Percentiles rank a stretch among this genome's conserved stretches.
Evolutionary conservation across 2,113 vertebrate species (phyloP).

Genomic region (Lagopus muta): DNA sequence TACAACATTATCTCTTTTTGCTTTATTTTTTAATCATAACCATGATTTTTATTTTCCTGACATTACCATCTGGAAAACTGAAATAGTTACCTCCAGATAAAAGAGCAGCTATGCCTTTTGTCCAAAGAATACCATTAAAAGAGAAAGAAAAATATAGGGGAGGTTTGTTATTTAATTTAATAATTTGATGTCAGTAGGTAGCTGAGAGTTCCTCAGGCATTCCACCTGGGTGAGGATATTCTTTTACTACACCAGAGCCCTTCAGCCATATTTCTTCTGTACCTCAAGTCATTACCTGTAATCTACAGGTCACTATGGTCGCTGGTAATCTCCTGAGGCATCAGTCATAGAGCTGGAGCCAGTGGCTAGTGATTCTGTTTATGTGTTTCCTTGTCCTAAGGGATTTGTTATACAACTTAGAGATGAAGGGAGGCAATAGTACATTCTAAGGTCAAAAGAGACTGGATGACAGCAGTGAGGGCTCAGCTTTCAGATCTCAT

Average conservation of each 20-base stretch:
- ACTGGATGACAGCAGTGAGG: background rate
- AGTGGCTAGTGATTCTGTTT: background rate
- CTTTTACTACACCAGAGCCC: background rate
- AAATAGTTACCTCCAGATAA: background rate
- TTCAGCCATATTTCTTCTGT: background rate
- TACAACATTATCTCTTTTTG: background rate
- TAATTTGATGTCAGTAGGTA: background rate
- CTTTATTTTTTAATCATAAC: background rate
- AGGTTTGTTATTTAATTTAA: background rate
- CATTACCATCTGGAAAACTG: background rate
- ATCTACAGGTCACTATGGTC: background rate
- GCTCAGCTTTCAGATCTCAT: background rate
- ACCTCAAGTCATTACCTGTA: background rate
- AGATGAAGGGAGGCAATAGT: background rate
- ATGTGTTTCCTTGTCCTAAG: background rate
- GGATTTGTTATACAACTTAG: background rate
- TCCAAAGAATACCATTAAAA: background rate
- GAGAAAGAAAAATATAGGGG: background rate
- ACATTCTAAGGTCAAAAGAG: background rate
- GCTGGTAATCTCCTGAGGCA: background rate
- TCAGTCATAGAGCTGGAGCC: background rate
- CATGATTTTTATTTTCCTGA: background rate
- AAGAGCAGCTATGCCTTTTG: background rate
- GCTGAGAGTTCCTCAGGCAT: background rate
- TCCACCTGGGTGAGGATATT: background rate